Percentiles rank a stretch among this genome's conserved stretches.
Evolutionary conservation across 2,888 invertebrate genomes (phyloP).

Genomic region (Oxytorus armatus): DNA sequence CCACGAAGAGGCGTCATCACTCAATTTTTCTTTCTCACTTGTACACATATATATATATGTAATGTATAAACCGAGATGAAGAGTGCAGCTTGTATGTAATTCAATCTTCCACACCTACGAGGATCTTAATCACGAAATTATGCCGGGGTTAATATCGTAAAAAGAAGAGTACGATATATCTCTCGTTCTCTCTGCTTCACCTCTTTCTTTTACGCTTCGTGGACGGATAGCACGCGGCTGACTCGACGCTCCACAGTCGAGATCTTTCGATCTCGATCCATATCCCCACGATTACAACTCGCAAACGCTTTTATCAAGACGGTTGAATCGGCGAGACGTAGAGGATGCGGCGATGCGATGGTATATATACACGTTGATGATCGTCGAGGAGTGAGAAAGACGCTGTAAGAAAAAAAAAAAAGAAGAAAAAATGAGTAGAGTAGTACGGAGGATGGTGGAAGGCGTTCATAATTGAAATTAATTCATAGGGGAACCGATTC

Average conservation of each 20-base stretch:
- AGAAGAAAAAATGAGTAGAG: background rate
- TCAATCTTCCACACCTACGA: slow-evolving; percentile 77
- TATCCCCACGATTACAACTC: slow-evolving; percentile 59
- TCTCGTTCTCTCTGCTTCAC: slow-evolving; percentile 1
- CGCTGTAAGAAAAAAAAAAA: slow-evolving; percentile 29
- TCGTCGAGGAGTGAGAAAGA: background rate
- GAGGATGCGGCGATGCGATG: slow-evolving; percentile 19
- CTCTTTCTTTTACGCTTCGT: slow-evolving; percentile 18
- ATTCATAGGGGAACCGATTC: slow-evolving; percentile 53
- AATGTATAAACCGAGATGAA: slow-evolving; percentile 6
- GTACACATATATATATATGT: background rate
- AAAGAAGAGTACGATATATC: slow-evolving; percentile 58
- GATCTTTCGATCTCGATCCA: slow-evolving; percentile 53
- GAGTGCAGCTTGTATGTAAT: slow-evolving; percentile 71
- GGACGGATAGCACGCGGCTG: slow-evolving; percentile 3
- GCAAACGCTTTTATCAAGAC: slow-evolving; percentile 58
- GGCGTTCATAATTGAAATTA: slow-evolving; percentile 64
- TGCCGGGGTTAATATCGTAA: slow-evolving; percentile 73
- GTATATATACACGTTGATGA: background rate
- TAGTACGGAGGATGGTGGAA: background rate
- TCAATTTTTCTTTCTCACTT: slow-evolving; percentile 22
- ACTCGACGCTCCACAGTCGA: slow-evolving; percentile 39
- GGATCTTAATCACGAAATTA: slow-evolving; percentile 78
- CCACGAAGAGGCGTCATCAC: slow-evolving; percentile 30
- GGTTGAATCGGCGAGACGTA: slow-evolving; percentile 42